Evolutionary conservation across 2,888 invertebrate species (phyloP).

Genomic region (Drosophila mimetica): DNA sequence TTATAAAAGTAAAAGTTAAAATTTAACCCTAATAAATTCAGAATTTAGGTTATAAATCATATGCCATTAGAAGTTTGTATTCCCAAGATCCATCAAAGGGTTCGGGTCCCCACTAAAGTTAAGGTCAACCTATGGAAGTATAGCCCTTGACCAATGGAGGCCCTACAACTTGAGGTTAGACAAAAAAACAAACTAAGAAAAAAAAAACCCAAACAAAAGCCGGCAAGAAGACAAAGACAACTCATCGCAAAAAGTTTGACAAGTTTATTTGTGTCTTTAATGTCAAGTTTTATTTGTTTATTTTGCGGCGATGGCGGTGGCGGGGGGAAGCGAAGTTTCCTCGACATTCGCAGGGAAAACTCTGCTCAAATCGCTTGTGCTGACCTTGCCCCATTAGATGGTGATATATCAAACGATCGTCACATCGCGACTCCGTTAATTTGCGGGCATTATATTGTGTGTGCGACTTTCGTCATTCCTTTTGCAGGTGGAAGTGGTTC

Average conservation of each 20-base stretch:
- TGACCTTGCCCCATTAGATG: constrained; percentile 63
- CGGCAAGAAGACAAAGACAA: constrained; percentile 1
- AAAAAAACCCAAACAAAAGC: constrained; percentile 2
- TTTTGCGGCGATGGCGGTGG: neutral
- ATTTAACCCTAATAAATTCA: neutral
- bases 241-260: constrained; percentile 27
- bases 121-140: neutral
- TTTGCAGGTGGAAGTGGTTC: constrained; percentile 9
- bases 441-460: constrained; percentile 57
- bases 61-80: neutral
- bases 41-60: neutral
- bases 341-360: constrained; percentile 63
- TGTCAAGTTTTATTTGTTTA: constrained; percentile 16
- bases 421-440: constrained; percentile 55
- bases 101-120: neutral
- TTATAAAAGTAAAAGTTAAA: too few relatives aligned
- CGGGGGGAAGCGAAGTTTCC: constrained; percentile 9
- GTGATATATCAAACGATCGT: constrained; percentile 43
- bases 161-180: neutral
- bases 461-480: constrained; percentile 39
- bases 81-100: constrained; percentile 18
- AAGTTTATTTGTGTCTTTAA: constrained; percentile 28
- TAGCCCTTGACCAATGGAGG: constrained; percentile 14
- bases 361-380: constrained; percentile 16
- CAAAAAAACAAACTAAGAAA: neutral